Percentiles rank a stretch among this genome's conserved stretches.
Evolutionary conservation across 2,888 invertebrate species (phyloP).

Genomic region (Cylloceria caligata): DNA sequence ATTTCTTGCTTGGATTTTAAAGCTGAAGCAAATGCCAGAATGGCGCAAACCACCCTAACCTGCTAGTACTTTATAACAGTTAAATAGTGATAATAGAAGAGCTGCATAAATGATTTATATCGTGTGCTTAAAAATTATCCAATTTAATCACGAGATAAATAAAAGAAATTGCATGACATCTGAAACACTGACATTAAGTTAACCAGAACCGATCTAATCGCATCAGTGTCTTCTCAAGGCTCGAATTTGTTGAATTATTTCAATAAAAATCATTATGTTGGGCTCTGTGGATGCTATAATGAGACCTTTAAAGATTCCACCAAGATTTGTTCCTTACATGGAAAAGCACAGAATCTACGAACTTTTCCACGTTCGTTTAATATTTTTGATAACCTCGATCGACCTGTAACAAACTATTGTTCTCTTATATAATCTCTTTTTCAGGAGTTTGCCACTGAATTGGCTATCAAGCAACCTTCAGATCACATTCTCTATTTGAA

Average conservation of each 20-base stretch:
- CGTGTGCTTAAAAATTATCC: not conserved
- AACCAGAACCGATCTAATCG: not conserved
- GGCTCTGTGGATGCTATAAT: constrained; percentile 67
- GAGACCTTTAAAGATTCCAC: constrained; percentile 73
- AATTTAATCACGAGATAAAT: not conserved
- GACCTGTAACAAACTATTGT: not conserved
- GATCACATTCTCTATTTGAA: constrained; percentile 89
- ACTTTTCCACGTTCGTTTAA: constrained; percentile 86
- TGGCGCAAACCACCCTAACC: too few relatives aligned
- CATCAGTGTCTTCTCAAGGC: not conserved
- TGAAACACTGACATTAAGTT: not conserved
- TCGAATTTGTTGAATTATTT: not conserved
- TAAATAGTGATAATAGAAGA: too few relatives aligned
- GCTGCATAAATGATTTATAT: too few relatives aligned
- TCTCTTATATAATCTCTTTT: constrained; percentile 17
- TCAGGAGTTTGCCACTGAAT: constrained; percentile 87
- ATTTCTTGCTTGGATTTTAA: too few relatives aligned
- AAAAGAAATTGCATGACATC: not conserved
- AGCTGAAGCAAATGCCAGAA: too few relatives aligned
- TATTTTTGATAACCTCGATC: constrained; percentile 35
- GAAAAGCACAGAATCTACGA: constrained; percentile 89
- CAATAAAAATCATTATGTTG: constrained; percentile 58
- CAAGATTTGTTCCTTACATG: constrained; percentile 87
- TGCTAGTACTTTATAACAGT: too few relatives aligned
- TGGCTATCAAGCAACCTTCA: constrained; percentile 87